A percentile compares a stretch with the other conserved stretches of the same genome.
Conservation (phyloP, 2,113 vertebrate species). For the Clinocottus analis region DNA sequence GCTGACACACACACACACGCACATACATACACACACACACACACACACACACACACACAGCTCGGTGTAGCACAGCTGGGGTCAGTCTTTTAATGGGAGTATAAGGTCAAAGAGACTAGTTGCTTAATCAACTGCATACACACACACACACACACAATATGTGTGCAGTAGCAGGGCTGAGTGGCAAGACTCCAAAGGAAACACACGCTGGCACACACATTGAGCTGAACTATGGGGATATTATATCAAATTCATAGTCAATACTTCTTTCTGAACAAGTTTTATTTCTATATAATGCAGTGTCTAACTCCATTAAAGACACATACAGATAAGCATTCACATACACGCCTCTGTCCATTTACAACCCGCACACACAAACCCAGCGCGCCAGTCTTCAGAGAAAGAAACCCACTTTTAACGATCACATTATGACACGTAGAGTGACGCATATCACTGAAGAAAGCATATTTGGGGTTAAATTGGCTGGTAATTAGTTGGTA, state of each 20-base stretch:
- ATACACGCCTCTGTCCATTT: not conserved
- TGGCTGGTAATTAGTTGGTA: not conserved
- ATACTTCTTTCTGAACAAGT: conserved; percentile 1
- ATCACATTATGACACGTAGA: conserved; percentile 5
- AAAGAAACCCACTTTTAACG: no score
- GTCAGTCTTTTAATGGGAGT: conserved; percentile 58
- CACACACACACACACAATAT: conserved; percentile 14
- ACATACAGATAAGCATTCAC: not conserved
- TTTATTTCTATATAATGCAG: not conserved
- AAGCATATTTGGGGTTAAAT: not conserved
- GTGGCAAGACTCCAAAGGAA: not conserved
- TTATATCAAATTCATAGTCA: conserved; percentile 8
- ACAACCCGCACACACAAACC: not conserved
- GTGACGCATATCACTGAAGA: not conserved
- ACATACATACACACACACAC: not conserved
- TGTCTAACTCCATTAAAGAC: not conserved
- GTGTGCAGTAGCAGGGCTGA: not conserved
- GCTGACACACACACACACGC: conserved; percentile 39
- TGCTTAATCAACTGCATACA: conserved; percentile 54
- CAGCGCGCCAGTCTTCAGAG: no score
- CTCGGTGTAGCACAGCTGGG: conserved; percentile 38
- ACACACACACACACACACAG: not conserved
- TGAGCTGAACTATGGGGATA: conserved; percentile 1
- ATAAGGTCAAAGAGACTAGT: conserved; percentile 49
- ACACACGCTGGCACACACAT: not conserved